phyloP scores from a whole-genome alignment of 2,113 vertebrate species.

The Caranx ignobilis region DNA sequence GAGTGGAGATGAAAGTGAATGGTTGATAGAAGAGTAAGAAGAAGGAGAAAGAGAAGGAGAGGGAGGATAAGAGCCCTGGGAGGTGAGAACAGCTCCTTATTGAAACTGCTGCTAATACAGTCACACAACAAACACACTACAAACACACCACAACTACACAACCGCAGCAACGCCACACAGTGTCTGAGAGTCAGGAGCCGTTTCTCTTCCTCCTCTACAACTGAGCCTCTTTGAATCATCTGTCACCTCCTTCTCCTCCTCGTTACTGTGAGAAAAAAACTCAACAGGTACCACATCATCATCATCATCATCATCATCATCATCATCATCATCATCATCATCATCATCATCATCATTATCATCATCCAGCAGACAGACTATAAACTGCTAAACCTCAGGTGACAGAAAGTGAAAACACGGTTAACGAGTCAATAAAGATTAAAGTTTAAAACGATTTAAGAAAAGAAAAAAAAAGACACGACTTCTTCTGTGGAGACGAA shows the following conservation, averaged over 20 bases:
- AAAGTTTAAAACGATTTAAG: too few relatives aligned
- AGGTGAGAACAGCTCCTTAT: conserved; percentile 35
- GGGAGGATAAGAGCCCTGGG: conserved; percentile 18
- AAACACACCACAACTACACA: too few relatives aligned
- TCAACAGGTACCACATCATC: conserved; percentile 1
- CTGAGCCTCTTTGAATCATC: background rate
- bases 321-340: too few relatives aligned
- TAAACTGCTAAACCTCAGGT: too few relatives aligned
- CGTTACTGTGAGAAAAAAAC: conserved; percentile 30
- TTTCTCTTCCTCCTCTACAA: conserved; percentile 1
- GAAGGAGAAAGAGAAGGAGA: too few relatives aligned
- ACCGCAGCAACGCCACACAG: background rate
- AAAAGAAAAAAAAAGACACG: too few relatives aligned
- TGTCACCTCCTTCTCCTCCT: conserved; percentile 7
- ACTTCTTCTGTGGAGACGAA: too few relatives aligned
- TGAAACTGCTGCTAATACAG: conserved; percentile 8
- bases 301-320: too few relatives aligned
- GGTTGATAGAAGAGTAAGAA: conserved; percentile 46
- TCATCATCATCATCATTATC: too few relatives aligned
- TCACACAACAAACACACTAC: background rate
- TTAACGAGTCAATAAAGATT: too few relatives aligned
- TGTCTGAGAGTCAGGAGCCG: conserved; percentile 21
- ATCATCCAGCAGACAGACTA: too few relatives aligned
- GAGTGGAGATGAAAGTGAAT: conserved; percentile 66
- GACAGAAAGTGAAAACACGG: too few relatives aligned